phyloP scores from a whole-genome alignment of 2,797 vertebrate genomes.

The Peromyscus eremicus region DNA sequence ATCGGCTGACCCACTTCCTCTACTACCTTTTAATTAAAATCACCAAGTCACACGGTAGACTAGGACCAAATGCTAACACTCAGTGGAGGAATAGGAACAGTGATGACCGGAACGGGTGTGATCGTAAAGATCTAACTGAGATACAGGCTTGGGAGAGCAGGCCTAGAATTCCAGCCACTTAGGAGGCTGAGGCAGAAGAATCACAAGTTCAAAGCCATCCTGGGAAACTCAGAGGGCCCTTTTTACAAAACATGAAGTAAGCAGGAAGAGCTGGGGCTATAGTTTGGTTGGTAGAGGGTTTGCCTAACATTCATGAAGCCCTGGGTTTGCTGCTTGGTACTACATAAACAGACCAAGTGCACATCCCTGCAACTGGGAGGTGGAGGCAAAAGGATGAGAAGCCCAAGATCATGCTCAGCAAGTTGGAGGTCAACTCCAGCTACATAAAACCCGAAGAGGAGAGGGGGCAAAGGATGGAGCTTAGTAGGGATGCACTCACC shows the following conservation, averaged over 20 bases:
- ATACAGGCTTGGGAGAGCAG: not conserved
- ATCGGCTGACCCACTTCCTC: not conserved
- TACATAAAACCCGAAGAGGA: not conserved
- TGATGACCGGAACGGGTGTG: not conserved
- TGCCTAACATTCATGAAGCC: not conserved
- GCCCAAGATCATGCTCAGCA: not conserved
- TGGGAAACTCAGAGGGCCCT: not conserved
- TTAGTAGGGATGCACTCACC: too few relatives aligned
- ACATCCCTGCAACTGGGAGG: not conserved
- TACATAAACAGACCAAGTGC: not conserved
- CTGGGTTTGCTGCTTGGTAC: not conserved
- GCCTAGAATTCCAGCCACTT: not conserved
- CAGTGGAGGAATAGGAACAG: not conserved
- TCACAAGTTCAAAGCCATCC: not conserved
- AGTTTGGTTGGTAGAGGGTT: not conserved
- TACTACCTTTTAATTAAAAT: not conserved
- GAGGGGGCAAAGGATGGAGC: not conserved
- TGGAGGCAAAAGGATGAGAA: not conserved
- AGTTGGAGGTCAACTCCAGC: not conserved
- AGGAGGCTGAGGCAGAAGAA: not conserved
- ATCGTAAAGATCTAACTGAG: not conserved
- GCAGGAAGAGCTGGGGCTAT: not conserved
- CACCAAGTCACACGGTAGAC: not conserved
- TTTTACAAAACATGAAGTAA: not conserved
- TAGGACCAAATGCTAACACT: conserved; percentile 13